Conservation (phyloP, 2,888 invertebrate species). For the Pteria penguin region DNA sequence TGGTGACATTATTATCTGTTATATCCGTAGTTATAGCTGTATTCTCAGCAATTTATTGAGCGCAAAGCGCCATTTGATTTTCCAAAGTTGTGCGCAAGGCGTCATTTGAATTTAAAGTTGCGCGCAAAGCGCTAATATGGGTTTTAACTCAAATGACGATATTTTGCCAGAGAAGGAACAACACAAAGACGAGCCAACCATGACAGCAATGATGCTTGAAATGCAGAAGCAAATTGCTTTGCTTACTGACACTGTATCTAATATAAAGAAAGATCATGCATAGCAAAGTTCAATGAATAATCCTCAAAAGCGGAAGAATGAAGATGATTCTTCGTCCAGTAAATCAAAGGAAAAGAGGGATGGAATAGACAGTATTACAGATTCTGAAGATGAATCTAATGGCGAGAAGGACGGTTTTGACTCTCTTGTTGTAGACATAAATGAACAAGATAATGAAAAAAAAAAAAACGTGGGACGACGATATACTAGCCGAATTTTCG, state of each 20-base stretch:
- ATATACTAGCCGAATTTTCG: conserved; percentile 6
- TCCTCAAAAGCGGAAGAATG: background rate
- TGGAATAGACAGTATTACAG: background rate
- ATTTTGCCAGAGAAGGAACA: background rate
- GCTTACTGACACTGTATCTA: background rate
- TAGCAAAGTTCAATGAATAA: too few species aligned
- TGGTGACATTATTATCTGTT: too few species aligned
- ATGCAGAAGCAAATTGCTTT: background rate
- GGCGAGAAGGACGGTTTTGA: background rate
- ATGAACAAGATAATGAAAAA: background rate
- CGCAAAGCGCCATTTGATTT: background rate
- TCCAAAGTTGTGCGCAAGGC: background rate
- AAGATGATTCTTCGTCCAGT: background rate
- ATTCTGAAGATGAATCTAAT: background rate
- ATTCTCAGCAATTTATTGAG: background rate
- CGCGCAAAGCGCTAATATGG: background rate
- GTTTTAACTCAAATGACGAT: background rate
- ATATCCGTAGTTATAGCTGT: too few species aligned
- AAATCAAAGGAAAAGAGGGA: background rate
- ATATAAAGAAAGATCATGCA: background rate
- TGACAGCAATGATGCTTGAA: background rate
- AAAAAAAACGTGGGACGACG: background rate
- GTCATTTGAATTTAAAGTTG: too few species aligned
- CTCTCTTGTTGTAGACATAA: background rate
- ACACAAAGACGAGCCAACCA: background rate